phyloP scores from a whole-genome alignment of 1,140 invertebrate species.

The Carcinoscorpius rotundicauda region DNA sequence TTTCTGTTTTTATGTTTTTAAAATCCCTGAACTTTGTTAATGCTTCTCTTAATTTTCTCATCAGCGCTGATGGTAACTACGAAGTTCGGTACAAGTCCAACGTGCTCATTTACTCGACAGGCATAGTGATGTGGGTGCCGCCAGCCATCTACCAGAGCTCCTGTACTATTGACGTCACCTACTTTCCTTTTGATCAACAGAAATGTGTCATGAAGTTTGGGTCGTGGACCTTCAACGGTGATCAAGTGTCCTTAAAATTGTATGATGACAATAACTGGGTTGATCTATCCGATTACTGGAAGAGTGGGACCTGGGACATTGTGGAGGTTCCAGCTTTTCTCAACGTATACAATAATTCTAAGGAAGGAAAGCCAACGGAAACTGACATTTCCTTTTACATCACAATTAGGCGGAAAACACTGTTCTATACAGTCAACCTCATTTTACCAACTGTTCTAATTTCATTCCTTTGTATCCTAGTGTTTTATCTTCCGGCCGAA shows the following conservation, averaged over 20 bases:
- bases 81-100: constrained; percentile 95
- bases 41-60: constrained; percentile 24
- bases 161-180: constrained; percentile 97
- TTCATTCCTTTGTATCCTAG: constrained; percentile 94
- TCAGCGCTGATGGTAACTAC: constrained; percentile 89
- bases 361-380: constrained; percentile 59
- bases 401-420: constrained; percentile 88
- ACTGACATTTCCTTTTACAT: constrained; percentile 97
- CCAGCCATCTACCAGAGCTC: constrained; percentile 98
- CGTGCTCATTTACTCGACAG: constrained; percentile 84
- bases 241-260: constrained; percentile 85
- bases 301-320: constrained; percentile 98
- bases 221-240: constrained; percentile 97
- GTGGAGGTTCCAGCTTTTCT: constrained; percentile 91
- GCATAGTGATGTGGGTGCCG: constrained; percentile 91
- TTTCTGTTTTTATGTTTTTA: no score
- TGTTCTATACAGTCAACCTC: constrained; percentile 99
- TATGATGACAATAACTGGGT: constrained; percentile 93
- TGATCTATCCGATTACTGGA: constrained; percentile 94
- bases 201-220: constrained; percentile 99
- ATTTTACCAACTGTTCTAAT: constrained; percentile 97
- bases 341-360: constrained; percentile 56
- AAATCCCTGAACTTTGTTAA: no score
- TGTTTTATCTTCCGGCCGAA: constrained; percentile 87
- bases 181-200: constrained; percentile 98